These are phyloP conservation scores for Miichthys miiuy DNA, from an alignment of 2,797 vertebrate genomes.

Conservation along the genomic window DNA sequence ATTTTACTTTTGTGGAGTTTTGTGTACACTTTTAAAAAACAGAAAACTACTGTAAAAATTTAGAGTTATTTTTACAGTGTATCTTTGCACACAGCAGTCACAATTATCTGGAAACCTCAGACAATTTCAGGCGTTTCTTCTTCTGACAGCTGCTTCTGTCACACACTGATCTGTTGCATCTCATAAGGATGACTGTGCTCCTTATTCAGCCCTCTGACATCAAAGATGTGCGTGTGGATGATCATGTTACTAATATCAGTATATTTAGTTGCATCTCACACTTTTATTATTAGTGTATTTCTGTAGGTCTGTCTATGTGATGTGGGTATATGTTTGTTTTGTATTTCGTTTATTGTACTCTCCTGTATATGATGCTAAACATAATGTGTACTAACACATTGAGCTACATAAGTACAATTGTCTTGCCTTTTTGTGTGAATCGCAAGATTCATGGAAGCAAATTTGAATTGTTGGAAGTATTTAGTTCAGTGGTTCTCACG, in stretches of 20 bases:
- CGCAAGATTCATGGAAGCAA: too few species aligned
- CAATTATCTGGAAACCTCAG: not conserved
- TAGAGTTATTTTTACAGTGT: too few species aligned
- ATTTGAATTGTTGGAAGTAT: too few species aligned
- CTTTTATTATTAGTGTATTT: not conserved
- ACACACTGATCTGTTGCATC: constrained; percentile 1
- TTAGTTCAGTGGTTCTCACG: too few species aligned
- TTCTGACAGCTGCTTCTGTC: not conserved
- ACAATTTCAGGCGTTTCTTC: not conserved
- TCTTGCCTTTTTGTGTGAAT: too few species aligned
- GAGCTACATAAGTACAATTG: not conserved
- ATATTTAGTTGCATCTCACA: not conserved
- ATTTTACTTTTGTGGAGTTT: too few species aligned
- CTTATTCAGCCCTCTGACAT: constrained; percentile 2
- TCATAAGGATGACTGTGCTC: not conserved
- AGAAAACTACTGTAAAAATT: too few species aligned
- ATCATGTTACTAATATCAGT: not conserved
- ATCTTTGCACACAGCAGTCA: too few species aligned
- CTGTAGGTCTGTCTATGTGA: not conserved
- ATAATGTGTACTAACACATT: not conserved
- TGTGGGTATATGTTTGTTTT: not conserved
- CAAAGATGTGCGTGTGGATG: not conserved
- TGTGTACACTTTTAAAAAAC: too few species aligned
- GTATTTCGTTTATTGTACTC: not conserved
- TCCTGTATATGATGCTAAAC: not conserved